phyloP scores from a whole-genome alignment of 2,888 invertebrate species.

The Tuta absoluta region DNA sequence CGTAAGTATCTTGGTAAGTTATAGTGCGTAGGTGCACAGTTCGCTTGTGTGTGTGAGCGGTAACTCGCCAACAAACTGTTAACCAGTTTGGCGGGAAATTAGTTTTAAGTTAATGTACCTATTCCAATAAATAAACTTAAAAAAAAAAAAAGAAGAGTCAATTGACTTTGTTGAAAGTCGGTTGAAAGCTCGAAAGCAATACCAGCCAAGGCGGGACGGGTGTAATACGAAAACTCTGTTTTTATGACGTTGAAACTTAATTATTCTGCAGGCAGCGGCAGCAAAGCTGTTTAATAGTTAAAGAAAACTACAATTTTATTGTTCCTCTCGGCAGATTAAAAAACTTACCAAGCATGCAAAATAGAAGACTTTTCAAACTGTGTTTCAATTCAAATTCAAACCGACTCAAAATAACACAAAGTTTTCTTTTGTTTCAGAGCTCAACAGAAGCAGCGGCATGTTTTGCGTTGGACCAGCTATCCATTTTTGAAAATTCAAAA shows the following conservation, averaged over 20 bases:
- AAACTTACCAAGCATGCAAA: neutral
- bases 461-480: constrained; percentile 31
- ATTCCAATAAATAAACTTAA: no score
- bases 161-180: neutral
- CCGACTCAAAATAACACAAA: constrained; percentile 16
- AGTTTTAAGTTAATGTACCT: no score
- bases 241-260: constrained; percentile 7
- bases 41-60: no score
- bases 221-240: constrained; percentile 11
- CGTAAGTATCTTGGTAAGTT: no score
- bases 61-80: no score
- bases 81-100: no score
- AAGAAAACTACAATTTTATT: constrained; percentile 10
- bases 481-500: constrained; percentile 35
- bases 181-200: neutral
- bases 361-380: no score
- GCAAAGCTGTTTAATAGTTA: constrained; percentile 11
- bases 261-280: constrained; percentile 5
- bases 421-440: constrained; percentile 29
- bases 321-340: neutral
- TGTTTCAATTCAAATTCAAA: neutral
- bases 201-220: neutral
- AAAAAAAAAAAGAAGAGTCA: no score
- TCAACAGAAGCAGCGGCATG: constrained; percentile 31
- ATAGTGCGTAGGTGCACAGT: no score